A percentile compares a stretch with the other conserved stretches of the same genome.
Conservation (phyloP, 2,888 invertebrate species). For the Cantharis rustica region DNA sequence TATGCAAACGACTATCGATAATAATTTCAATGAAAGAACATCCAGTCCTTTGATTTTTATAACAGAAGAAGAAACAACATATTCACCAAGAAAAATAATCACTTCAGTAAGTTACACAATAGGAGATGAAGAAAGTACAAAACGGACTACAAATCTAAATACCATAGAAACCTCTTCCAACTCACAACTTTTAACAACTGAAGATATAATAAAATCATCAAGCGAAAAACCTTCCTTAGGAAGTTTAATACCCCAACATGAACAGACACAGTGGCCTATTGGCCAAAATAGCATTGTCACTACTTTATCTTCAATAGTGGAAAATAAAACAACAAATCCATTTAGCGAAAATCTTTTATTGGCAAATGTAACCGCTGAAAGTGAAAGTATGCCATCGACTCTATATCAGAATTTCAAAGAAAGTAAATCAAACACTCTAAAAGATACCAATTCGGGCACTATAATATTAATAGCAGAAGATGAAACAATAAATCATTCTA, state of each 20-base stretch:
- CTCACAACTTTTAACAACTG: not conserved
- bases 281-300: not conserved
- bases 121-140: not conserved
- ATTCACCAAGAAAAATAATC: not conserved
- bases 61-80: not conserved
- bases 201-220: not conserved
- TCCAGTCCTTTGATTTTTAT: not conserved
- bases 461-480: not conserved
- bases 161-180: not conserved
- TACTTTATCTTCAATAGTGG: not conserved
- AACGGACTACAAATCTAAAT: not conserved
- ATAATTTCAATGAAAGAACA: not conserved
- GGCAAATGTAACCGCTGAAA: not conserved
- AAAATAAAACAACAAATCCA: not conserved
- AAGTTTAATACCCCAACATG: not conserved
- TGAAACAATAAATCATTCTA: too few relatives aligned
- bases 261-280: not conserved
- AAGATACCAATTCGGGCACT: too few relatives aligned
- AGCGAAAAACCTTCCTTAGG: not conserved
- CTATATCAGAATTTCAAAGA: not conserved
- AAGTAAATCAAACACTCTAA: not conserved
- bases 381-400: not conserved
- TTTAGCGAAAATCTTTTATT: not conserved
- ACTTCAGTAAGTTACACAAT: not conserved
- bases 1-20: not conserved